These are phyloP conservation scores for Dicentrarchus labrax DNA, from an alignment of 2,113 vertebrate species.

Conservation along the genomic window DNA sequence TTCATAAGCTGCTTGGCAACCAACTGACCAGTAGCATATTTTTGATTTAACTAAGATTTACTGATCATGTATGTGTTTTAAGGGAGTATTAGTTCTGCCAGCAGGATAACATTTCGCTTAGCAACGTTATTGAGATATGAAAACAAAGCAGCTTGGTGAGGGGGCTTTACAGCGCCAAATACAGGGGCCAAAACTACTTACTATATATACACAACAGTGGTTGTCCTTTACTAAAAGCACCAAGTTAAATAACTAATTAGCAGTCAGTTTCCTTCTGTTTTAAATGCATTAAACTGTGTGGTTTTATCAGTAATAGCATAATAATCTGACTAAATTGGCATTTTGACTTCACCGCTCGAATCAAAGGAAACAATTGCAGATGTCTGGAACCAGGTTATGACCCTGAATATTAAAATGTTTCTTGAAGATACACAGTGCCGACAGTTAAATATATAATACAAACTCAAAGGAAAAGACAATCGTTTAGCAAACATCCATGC, in stretches of 20 bases:
- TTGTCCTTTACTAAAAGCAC: background rate
- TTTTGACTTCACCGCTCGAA: background rate
- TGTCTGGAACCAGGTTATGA: background rate
- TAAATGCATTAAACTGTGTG: no score
- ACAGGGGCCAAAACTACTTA: background rate
- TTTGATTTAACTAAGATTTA: background rate
- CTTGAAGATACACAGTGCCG: background rate
- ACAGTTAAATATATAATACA: background rate
- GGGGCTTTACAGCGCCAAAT: no score
- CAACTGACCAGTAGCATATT: background rate
- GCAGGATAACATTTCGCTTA: background rate
- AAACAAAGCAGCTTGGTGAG: background rate
- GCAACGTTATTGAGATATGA: background rate
- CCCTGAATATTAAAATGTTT: conserved; percentile 1
- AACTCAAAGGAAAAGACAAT: background rate
- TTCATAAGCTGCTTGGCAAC: background rate
- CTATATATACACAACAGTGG: no score
- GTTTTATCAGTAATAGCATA: background rate
- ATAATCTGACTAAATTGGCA: background rate
- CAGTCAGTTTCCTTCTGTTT: background rate
- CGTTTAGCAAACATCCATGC: background rate
- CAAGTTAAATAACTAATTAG: background rate
- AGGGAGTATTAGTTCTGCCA: background rate
- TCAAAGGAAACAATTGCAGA: background rate
- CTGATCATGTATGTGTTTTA: conserved; percentile 4